A percentile compares a stretch with the other conserved stretches of the same genome.
Conservation (phyloP, 1,140 invertebrate genomes). For the Microvelia longipes region DNA sequence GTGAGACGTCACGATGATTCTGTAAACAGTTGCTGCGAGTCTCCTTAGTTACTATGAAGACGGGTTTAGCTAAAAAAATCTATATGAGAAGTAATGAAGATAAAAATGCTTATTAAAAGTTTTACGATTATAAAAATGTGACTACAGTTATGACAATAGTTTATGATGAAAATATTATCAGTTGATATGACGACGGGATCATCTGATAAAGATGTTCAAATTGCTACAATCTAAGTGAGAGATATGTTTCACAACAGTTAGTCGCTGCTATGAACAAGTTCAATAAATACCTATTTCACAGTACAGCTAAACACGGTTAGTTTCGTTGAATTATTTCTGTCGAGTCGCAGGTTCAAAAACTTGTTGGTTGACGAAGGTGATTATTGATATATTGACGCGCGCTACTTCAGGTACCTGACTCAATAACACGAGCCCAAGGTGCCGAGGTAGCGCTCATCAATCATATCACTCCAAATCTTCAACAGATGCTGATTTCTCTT, state of each 20-base stretch:
- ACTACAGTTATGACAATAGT: not conserved
- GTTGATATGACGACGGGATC: not conserved
- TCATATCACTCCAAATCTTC: no score
- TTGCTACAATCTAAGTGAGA: no score
- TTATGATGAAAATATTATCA: not conserved
- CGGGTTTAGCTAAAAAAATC: no score
- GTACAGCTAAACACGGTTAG: not conserved
- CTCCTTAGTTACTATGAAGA: not conserved
- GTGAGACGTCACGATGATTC: constrained; percentile 33
- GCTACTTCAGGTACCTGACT: constrained; percentile 98
- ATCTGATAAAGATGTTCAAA: no score
- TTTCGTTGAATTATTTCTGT: not conserved
- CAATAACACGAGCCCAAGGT: constrained; percentile 1
- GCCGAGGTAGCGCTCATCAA: constrained; percentile 12
- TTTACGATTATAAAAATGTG: not conserved
- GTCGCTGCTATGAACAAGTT: no score
- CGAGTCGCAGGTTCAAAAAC: not conserved
- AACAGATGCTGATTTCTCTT: no score
- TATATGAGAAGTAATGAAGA: not conserved
- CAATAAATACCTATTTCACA: not conserved
- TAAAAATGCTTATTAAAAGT: not conserved
- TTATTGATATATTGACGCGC: constrained; percentile 48
- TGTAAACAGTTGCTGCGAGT: constrained; percentile 34
- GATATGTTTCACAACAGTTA: no score
- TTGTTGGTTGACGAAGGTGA: constrained; percentile 12